Percentiles rank a stretch among this genome's conserved stretches.
phyloP scores from a whole-genome alignment of 2,888 invertebrate genomes.

The Eubasilissa splendida region DNA sequence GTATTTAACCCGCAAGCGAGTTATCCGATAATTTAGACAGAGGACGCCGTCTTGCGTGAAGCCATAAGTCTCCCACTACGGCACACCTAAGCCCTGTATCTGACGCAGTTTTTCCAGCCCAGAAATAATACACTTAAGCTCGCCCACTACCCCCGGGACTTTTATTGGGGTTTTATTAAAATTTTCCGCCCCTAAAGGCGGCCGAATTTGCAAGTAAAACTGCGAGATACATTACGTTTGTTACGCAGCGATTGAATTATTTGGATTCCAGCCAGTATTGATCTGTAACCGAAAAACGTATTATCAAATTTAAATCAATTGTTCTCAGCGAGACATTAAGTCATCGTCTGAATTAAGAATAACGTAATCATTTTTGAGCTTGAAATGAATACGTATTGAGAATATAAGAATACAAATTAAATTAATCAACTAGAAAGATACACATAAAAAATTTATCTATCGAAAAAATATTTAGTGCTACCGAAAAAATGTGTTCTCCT shows the following conservation, averaged over 20 bases:
- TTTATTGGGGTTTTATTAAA: slow-evolving; percentile 35
- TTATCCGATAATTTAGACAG: slow-evolving; percentile 45
- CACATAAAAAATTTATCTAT: no score
- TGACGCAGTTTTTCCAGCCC: slow-evolving; percentile 39
- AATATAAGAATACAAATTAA: no score
- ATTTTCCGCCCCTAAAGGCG: not conserved
- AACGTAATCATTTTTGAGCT: no score
- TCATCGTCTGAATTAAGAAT: no score
- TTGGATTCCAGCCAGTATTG: slow-evolving; percentile 29
- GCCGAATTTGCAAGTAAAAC: slow-evolving; percentile 25
- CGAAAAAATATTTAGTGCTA: no score
- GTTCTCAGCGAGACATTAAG: no score
- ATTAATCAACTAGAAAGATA: no score
- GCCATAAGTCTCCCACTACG: slow-evolving; percentile 46
- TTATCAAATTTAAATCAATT: not conserved
- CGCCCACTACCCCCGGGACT: slow-evolving; percentile 11
- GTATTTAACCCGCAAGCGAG: slow-evolving; percentile 24
- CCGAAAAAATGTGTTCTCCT: no score
- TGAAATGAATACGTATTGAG: no score
- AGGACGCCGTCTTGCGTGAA: slow-evolving; percentile 30
- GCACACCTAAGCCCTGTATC: slow-evolving; percentile 43
- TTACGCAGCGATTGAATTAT: slow-evolving; percentile 21
- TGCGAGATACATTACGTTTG: slow-evolving; percentile 23
- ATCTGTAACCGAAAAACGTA: not conserved
- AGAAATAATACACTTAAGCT: slow-evolving; percentile 34